Base-by-base conservation (phyloP, 2,888 invertebrate genomes). In the Calliphora vomitoria region DNA sequence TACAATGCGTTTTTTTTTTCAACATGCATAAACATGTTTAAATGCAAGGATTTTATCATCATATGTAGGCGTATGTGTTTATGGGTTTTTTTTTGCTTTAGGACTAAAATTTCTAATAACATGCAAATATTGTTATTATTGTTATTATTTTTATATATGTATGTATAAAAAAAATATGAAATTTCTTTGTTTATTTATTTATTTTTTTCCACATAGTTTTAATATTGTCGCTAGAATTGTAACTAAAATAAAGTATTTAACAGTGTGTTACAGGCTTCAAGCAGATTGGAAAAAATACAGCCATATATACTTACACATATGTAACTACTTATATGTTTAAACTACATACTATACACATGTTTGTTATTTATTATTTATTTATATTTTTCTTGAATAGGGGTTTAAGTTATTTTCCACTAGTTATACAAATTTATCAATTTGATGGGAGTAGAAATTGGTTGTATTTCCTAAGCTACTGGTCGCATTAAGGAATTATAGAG, bases 121-220 rank as follows among this genome's bases (percentile, higher is more conserved):
- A 80, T 80, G 71, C 80, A 80, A 80, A 71, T 80, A 62, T 38
- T 71, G 15, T 62, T 71, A 62, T 80, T 80, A 62, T 71, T 78
- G 13, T 75, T 66, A 47, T 31, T 25, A 41, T 60, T 74, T 60
- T 25, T 44, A 41, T 38, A 38, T 64, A n/a, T 38, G 18, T 38
- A n/a, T 31, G 2, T 38, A 38, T 38, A 35, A 35, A 35, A 35
- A 35, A 5, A 6, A 35, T 35, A 35, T 6, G 35, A 4, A 35
- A 35, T 35, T 0, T 1, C 11, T 18, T 66, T 62, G 3, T 4
- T 41, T 66, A 5, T 18, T 41, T 66, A 13, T 41, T 47, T 68
- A 5, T 31, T 68, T 47, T 47, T 41, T 20, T 75, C 25, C 60
- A 50, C 6, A 72, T 55, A 71, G 53, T 76, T 75, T 76, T 15